Evolutionary conservation across 1,140 invertebrate species (phyloP).

Genomic region (Reticulitermes speratus): DNA sequence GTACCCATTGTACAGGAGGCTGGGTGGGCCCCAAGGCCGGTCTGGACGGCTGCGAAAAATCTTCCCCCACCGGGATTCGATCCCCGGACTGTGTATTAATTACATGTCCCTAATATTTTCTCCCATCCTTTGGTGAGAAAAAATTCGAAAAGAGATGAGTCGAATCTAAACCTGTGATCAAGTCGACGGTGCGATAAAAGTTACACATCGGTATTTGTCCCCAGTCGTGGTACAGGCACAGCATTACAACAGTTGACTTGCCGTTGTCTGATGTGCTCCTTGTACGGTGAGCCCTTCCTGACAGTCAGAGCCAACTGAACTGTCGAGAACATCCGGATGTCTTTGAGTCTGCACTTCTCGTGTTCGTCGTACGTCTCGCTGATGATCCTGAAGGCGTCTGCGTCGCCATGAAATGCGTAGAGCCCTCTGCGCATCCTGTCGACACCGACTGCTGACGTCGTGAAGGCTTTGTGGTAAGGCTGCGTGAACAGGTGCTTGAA

Average conservation of each 20-base stretch:
- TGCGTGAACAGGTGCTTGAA: constrained; percentile 19
- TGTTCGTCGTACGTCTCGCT: constrained; percentile 62
- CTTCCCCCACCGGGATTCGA: too few relatives aligned
- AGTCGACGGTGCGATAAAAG: too few relatives aligned
- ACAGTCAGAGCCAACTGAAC: constrained; percentile 55
- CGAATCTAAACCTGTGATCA: too few relatives aligned
- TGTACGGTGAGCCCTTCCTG: constrained; percentile 58
- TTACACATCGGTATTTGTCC: too few relatives aligned
- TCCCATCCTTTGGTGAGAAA: too few relatives aligned
- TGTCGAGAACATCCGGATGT: constrained; percentile 58
- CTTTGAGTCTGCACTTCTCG: constrained; percentile 64
- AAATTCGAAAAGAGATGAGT: too few relatives aligned
- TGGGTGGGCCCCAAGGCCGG: too few relatives aligned
- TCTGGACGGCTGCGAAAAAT: too few relatives aligned
- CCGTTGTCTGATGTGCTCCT: constrained; percentile 52
- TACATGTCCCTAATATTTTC: too few relatives aligned
- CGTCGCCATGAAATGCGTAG: constrained; percentile 23
- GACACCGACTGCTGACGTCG: background rate
- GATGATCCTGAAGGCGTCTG: constrained; percentile 58
- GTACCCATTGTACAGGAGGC: too few relatives aligned
- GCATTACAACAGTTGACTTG: background rate
- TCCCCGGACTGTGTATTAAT: too few relatives aligned
- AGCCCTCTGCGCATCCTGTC: constrained; percentile 12
- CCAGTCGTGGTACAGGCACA: too few relatives aligned
- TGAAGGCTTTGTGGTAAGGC: constrained; percentile 11